Evolutionary conservation across 2,797 vertebrate genomes (phyloP).

Genomic region (Sebastes aleutianus): DNA sequence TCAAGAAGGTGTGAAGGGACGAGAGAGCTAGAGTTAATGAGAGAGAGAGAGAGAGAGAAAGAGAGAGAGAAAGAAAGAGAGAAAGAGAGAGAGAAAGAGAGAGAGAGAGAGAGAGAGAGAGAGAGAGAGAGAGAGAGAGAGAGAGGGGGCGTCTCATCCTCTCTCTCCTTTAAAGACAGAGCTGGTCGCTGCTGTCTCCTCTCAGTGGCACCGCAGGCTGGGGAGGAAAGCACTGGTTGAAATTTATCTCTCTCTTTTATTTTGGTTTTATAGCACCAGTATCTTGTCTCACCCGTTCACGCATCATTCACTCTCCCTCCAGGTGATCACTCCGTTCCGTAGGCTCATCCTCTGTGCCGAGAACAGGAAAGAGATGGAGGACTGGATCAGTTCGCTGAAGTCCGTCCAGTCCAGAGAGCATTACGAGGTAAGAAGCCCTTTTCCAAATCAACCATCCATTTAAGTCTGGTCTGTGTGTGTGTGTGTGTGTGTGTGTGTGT

Average conservation of each 20-base stretch:
- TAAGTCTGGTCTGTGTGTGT: background rate
- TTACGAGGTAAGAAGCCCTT: conserved; percentile 89
- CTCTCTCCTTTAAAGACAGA: conserved; percentile 68
- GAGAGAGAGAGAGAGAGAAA: conserved; percentile 39
- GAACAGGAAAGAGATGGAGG: conserved; percentile 96
- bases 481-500: background rate
- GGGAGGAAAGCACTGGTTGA: conserved; percentile 49
- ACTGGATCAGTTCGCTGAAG: conserved; percentile 94
- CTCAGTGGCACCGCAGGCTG: conserved; percentile 63
- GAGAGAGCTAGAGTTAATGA: conserved; percentile 60
- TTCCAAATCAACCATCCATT: background rate
- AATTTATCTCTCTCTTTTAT: conserved; percentile 22
- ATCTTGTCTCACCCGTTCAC: conserved; percentile 12
- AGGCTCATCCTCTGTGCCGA: conserved; percentile 92
- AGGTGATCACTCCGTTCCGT: conserved; percentile 95
- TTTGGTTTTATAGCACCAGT: conserved; percentile 5
- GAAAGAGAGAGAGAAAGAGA: conserved; percentile 36
- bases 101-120: conserved; percentile 49
- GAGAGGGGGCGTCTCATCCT: conserved; percentile 55
- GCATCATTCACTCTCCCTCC: conserved; percentile 27
- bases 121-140: conserved; percentile 40
- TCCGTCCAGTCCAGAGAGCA: conserved; percentile 97
- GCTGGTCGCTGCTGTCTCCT: conserved; percentile 41
- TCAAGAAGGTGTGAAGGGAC: conserved; percentile 59
- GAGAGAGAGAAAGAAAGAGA: conserved; percentile 41